Base-by-base conservation (phyloP, 2,888 invertebrate genomes). In the Griposia aprilina region DNA sequence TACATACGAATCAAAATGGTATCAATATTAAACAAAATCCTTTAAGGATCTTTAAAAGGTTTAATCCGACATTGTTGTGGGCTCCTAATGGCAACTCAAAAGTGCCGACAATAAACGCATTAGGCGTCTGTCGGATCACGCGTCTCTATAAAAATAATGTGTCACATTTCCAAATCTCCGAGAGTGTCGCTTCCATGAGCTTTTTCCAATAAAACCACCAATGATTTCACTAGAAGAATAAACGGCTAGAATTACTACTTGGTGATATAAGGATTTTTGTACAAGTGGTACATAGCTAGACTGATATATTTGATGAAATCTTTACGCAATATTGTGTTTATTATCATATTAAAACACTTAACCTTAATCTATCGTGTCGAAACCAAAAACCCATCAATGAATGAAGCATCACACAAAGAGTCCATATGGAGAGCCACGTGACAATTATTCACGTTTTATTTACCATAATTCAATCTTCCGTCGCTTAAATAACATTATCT, bases 401-500 rank as follows among this genome's bases (percentile, higher is more conserved):
- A 84, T 80, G 76, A 78, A 82, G 71, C 76, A 78, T 76, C 83
- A 81, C 70, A 85, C 71, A 80, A 81, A 69, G 72, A 74, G 78
- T 78, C 75, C 63, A 74, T 81, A 83, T 86, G 87, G 78, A 87
- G 84, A 82, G 78, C 87, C 90, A 90, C 89, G 92, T 90, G 93
- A 94, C 93, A 93, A 90, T 92, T 91, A 86, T 91, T 92, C 92
- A 93, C 92, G 88, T 93, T 94, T 93, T 93, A 93, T 94, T 92
- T 93, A 91, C 93, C 91, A 95, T 94, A 94, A 95, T 93, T 94
- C 94, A 93, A 93, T 91, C 93, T 87, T 90, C 91, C 88, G 87
- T 87, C 92, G 92, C 93, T 95, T 94, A 94, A 94, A 96, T 93
- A 95, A 95, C 93, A 95, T 96, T 95, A 96, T 96, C 96, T 92